These are phyloP conservation scores for Cephus sareptanus DNA, from an alignment of 2,888 invertebrate species.

Conservation along the genomic window DNA sequence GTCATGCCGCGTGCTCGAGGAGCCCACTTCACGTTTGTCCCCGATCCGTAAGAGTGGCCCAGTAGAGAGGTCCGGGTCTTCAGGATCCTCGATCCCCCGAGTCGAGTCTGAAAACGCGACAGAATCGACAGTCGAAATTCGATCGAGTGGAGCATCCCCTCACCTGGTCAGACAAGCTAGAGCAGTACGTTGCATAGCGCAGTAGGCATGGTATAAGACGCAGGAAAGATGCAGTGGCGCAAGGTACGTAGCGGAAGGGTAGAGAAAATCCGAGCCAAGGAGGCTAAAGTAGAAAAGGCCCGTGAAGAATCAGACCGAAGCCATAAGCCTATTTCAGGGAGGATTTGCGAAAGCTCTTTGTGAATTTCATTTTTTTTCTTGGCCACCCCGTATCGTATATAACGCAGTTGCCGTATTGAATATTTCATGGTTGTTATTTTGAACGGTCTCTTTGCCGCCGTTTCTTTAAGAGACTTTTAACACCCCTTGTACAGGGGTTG, in stretches of 20 bases:
- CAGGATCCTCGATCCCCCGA: not conserved
- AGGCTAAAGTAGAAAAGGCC: not conserved
- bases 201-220: not conserved
- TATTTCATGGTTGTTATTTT: too few species aligned
- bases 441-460: not conserved
- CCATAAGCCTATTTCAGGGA: not conserved
- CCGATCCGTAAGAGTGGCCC: slow-evolving; percentile 31
- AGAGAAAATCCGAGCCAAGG: not conserved
- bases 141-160: not conserved
- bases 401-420: not conserved
- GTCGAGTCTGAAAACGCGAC: too few species aligned
- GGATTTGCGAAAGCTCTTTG: not conserved
- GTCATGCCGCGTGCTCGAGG: slow-evolving; percentile 53
- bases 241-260: not conserved
- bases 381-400: not conserved
- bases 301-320: not conserved
- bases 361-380: not conserved
- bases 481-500: not conserved
- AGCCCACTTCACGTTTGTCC: slow-evolving; percentile 45
- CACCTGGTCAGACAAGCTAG: not conserved
- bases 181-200: not conserved
- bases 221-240: not conserved
- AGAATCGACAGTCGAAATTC: not conserved
- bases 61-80: not conserved
- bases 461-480: not conserved